Base-by-base conservation (phyloP, 2,113 vertebrate species). In the Pedetes capensis region DNA sequence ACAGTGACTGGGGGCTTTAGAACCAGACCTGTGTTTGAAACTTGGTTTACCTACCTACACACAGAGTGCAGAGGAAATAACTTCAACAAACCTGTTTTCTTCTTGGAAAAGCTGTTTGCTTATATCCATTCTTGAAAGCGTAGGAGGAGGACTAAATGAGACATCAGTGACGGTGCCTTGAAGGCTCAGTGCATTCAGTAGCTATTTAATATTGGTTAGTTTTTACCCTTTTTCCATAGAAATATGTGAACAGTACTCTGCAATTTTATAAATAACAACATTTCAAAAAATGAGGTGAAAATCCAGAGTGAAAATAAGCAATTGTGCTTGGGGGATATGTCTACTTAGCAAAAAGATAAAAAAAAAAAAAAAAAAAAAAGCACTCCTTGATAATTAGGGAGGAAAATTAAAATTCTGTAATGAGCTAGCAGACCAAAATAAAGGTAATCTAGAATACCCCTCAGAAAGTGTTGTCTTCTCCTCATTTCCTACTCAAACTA, bases 341-440 rank as follows among this genome's bases (percentile, higher is more conserved):
- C 34, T 44, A 74, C 53, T 79, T 95, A 87, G 80, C 90, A 90
- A 96, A 88, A 95, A 34, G n/a, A n/a, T n/a, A n/a, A n/a, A n/a
- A n/a, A n/a, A n/a, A n/a, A n/a, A n/a, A n/a, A n/a, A n/a, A n/a
- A n/a, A n/a, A n/a, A n/a, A n/a, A n/a, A n/a, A n/a, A n/a, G n/a
- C n/a, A 74, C 34, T 82, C 34, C 25, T 95, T 5, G 12, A 87
- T 90, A 94, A 91, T 92, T 95, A 96, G 49, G 55, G 37, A 92
- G 44, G 71, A 89, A n/a, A 92, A 91, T 95, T 93, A 59, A 91
- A 95, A 92, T 93, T 96, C 90, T 88, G 85, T 94, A 91, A 91
- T 95, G 95, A 94, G 90, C 68, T 69, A 89, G 79, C 25, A 86
- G 47, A 66, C 20, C 44, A 87, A 96, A 87, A 88, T 88, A 91